phyloP scores from a whole-genome alignment of 2,113 vertebrate genomes.

The Scalopus aquaticus region DNA sequence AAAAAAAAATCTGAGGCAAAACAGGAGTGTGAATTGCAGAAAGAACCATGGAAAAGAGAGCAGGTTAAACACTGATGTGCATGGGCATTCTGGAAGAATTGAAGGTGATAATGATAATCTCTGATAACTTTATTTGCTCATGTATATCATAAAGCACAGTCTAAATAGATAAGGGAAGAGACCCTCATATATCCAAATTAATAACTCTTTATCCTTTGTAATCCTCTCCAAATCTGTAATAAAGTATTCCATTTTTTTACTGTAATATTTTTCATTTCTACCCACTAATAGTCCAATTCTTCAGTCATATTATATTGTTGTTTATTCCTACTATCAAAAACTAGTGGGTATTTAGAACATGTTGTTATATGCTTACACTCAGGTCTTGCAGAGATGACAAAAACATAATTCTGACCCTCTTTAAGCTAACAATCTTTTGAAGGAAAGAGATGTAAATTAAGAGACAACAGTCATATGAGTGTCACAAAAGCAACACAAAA shows the following conservation, averaged over 20 bases:
- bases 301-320: neutral
- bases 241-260: neutral
- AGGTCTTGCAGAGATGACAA: neutral
- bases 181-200: neutral
- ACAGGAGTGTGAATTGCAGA: neutral
- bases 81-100: neutral
- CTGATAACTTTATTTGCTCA: neutral
- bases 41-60: neutral
- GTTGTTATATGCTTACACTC: neutral
- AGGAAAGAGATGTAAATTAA: neutral
- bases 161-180: neutral
- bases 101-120: neutral
- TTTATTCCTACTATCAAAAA: neutral
- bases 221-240: neutral
- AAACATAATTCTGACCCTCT: neutral
- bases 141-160: neutral
- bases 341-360: neutral
- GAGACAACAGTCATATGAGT: neutral
- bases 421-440: neutral
- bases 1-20: neutral
- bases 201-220: neutral
- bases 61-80: neutral
- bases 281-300: neutral
- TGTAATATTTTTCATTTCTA: neutral
- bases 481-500: neutral